A percentile compares a stretch with the other conserved stretches of the same genome.
These are phyloP conservation scores for Julus scanicus DNA, from an alignment of 2,888 invertebrate genomes.

Conservation along the genomic window DNA sequence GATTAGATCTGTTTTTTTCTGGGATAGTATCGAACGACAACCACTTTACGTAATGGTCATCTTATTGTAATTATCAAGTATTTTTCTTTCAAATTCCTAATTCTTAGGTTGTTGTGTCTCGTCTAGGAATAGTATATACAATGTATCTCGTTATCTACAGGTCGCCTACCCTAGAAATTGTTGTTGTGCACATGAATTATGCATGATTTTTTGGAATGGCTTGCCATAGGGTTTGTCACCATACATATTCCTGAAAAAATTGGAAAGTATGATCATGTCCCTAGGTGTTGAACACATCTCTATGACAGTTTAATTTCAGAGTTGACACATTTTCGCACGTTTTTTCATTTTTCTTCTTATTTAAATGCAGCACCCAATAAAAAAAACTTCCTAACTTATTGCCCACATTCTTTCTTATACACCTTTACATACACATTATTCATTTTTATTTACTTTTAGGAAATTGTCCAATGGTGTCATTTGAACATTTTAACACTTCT, in stretches of 20 bases:
- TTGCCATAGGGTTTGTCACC: not conserved
- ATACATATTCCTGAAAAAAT: slow-evolving; percentile 4
- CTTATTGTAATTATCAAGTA: not conserved
- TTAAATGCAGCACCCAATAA: not conserved
- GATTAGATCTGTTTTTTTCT: too few relatives aligned
- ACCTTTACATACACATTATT: not conserved
- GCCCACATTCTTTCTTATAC: not conserved
- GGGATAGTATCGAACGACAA: too few relatives aligned
- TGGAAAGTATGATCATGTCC: slow-evolving; percentile 27
- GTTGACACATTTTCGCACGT: slow-evolving; percentile 33
- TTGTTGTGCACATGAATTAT: not conserved
- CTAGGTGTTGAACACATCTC: slow-evolving; percentile 2
- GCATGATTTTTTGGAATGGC: not conserved
- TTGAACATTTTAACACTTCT: not conserved
- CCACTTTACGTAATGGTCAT: not conserved
- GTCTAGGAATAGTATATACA: not conserved
- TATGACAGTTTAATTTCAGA: not conserved
- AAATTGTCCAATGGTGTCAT: not conserved
- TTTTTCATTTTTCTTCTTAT: not conserved
- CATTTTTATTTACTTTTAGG: not conserved
- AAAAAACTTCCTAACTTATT: not conserved
- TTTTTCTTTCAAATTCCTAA: not conserved
- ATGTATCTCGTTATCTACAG: not conserved
- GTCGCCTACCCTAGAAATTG: slow-evolving; percentile 11
- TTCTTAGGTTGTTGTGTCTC: not conserved